Percentiles rank a stretch among this genome's conserved stretches.
phyloP scores from a whole-genome alignment of 2,797 vertebrate genomes.

The Leptoclinus maculatus region DNA sequence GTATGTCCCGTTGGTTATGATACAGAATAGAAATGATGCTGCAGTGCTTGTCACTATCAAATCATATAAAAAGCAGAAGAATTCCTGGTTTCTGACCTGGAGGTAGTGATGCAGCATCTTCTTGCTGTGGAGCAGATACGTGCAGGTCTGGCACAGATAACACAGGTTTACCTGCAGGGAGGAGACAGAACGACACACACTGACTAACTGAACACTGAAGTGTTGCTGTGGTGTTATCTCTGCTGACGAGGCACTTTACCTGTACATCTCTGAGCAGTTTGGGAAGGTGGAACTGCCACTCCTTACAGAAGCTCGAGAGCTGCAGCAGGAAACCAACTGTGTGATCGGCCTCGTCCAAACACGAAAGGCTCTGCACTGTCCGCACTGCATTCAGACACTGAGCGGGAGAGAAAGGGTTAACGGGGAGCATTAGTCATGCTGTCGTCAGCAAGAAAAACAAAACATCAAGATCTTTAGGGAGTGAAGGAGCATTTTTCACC shows the following conservation, averaged over 20 bases:
- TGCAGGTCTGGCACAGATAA: constrained; percentile 97
- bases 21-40: background rate
- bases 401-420: background rate
- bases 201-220: background rate
- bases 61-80: background rate
- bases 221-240: background rate
- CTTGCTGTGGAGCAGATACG: constrained; percentile 96
- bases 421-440: background rate
- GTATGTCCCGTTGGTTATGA: background rate
- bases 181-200: background rate
- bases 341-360: constrained; percentile 97
- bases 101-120: constrained; percentile 99
- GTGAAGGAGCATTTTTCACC: background rate
- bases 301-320: constrained; percentile 95
- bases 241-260: constrained; percentile 60
- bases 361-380: constrained; percentile 93
- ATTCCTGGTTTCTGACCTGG: constrained; percentile 85
- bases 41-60: background rate
- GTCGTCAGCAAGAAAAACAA: background rate
- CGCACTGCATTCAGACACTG: constrained; percentile 96
- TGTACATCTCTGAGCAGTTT: constrained; percentile 94
- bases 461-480: background rate
- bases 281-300: constrained; percentile 98
- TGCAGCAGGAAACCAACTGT: constrained; percentile 98
- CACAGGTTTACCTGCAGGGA: constrained; percentile 92